These are phyloP conservation scores for Thinocorus orbignyianus DNA, from an alignment of 2,113 vertebrate species.

Conservation along the genomic window DNA sequence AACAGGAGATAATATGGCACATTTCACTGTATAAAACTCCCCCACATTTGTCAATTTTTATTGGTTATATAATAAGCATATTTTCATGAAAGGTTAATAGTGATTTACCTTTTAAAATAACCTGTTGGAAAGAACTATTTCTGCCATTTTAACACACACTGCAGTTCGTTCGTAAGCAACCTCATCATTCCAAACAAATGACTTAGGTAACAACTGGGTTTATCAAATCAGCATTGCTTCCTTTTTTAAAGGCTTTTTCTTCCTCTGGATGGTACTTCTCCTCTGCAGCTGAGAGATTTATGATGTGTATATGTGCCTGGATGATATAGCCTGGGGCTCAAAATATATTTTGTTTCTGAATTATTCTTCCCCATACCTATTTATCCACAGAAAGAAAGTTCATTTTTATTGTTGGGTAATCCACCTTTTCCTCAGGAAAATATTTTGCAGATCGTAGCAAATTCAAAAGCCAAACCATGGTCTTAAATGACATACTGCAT, in stretches of 20 bases:
- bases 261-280: background rate
- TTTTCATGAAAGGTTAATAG: background rate
- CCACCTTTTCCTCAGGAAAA: slow-evolving; percentile 19
- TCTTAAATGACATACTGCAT: background rate
- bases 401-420: background rate
- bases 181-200: background rate
- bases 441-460: background rate
- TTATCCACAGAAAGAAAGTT: background rate
- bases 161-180: accelerated
- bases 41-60: background rate
- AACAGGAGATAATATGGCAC: background rate
- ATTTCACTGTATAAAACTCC: background rate
- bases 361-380: background rate
- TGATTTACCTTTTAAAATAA: background rate
- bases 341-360: background rate
- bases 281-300: background rate
- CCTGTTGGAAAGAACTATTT: background rate
- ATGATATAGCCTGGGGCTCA: background rate
- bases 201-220: background rate
- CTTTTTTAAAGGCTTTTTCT: background rate
- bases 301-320: background rate
- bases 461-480: slow-evolving; percentile 1
- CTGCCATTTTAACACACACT: background rate
- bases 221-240: background rate
- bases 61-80: background rate